phyloP scores from a whole-genome alignment of 2,113 vertebrate species.

The Scomber scombrus region DNA sequence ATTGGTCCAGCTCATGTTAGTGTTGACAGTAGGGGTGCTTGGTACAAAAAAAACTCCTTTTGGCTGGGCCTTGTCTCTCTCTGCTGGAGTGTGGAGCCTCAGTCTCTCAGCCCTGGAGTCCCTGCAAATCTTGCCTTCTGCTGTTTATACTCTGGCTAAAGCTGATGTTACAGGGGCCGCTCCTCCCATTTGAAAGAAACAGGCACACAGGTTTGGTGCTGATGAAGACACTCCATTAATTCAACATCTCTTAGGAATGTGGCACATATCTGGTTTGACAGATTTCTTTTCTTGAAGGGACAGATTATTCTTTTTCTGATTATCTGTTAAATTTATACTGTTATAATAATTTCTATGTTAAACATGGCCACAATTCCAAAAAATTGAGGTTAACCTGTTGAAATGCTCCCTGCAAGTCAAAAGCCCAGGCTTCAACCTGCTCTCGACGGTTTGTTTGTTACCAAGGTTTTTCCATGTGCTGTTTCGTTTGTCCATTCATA shows the following conservation, averaged over 20 bases:
- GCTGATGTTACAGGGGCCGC: conserved; percentile 60
- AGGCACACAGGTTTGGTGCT: not conserved
- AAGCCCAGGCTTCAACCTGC: too few species aligned
- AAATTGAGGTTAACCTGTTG: too few species aligned
- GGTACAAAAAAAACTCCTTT: conserved; percentile 56
- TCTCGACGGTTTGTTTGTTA: too few species aligned
- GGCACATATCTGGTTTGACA: not conserved
- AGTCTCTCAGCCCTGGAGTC: conserved; percentile 65
- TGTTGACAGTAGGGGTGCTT: conserved; percentile 48
- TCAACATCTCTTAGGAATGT: conserved; percentile 25
- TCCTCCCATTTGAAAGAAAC: conserved; percentile 69
- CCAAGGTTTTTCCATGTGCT: too few species aligned
- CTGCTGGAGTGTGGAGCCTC: conserved; percentile 63
- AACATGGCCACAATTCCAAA: too few species aligned
- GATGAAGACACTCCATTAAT: not conserved
- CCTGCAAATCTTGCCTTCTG: conserved; percentile 81
- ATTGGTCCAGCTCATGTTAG: conserved; percentile 29
- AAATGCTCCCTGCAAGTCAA: too few species aligned
- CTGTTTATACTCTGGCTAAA: conserved; percentile 76
- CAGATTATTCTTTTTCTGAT: too few species aligned
- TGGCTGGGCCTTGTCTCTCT: conserved; percentile 63
- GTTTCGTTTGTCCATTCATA: too few species aligned
- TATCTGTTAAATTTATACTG: too few species aligned
- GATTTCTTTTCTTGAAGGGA: too few species aligned
- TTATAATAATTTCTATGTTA: too few species aligned